Evolutionary conservation across 2,113 vertebrate species (phyloP).

Genomic region (Microcebus griseorufus): DNA sequence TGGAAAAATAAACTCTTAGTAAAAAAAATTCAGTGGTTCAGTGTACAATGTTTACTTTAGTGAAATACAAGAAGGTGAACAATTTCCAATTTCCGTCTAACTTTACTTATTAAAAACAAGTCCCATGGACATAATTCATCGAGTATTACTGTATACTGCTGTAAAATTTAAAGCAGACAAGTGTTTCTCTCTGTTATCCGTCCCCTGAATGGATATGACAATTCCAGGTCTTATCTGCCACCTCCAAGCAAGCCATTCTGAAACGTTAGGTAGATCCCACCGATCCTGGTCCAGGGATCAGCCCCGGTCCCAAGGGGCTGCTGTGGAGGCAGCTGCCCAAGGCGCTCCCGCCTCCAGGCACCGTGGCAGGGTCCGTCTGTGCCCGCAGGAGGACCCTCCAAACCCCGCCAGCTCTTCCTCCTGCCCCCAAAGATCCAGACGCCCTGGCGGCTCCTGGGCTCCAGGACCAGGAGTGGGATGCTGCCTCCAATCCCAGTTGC

Average conservation of each 20-base stretch:
- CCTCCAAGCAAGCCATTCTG: slow-evolving; percentile 24
- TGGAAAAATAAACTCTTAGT: background rate
- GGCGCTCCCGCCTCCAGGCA: slow-evolving; percentile 58
- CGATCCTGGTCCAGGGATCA: slow-evolving; percentile 8
- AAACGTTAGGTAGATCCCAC: slow-evolving; percentile 1
- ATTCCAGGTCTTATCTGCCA: slow-evolving; percentile 45
- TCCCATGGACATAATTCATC: background rate
- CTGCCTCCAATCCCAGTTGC: slow-evolving; percentile 55
- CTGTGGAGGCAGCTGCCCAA: slow-evolving; percentile 32
- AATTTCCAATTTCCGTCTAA: slow-evolving; percentile 32
- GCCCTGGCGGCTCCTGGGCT: slow-evolving; percentile 76
- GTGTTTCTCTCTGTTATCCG: background rate
- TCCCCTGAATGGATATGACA: background rate
- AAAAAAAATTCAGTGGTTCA: background rate
- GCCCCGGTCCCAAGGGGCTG: background rate
- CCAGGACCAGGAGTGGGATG: slow-evolving; percentile 71
- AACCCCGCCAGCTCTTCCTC: background rate
- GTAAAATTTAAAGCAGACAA: background rate
- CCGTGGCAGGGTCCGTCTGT: slow-evolving; percentile 70
- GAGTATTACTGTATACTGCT: background rate
- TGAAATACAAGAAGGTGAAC: slow-evolving; percentile 27
- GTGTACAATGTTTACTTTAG: slow-evolving; percentile 51
- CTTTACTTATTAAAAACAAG: slow-evolving; percentile 17
- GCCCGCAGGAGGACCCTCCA: slow-evolving; percentile 47
- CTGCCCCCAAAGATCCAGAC: slow-evolving; percentile 64